Evolutionary conservation across 2,888 invertebrate genomes (phyloP).

Genomic region (Belgica antarctica): DNA sequence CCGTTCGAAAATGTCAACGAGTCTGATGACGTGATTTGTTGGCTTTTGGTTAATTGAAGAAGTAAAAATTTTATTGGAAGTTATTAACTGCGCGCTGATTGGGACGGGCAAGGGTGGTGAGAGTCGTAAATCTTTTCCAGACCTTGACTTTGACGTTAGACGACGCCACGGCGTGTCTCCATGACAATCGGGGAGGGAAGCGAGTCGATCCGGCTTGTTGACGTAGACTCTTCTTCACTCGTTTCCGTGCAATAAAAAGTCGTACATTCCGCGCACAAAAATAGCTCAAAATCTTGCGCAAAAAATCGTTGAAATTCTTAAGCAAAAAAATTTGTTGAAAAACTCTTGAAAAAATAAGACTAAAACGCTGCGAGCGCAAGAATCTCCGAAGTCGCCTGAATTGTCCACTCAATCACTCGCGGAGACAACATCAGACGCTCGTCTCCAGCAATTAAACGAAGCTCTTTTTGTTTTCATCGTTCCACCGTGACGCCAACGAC

Average conservation of each 20-base stretch:
- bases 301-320: too few species aligned
- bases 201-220: constrained; percentile 33
- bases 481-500: neutral
- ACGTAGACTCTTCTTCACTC: constrained; percentile 5
- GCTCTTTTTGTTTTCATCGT: neutral
- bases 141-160: neutral
- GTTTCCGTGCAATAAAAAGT: neutral
- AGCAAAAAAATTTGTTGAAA: neutral
- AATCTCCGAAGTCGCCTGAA: neutral
- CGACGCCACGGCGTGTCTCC: constrained; percentile 10
- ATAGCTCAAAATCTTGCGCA: neutral
- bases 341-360: neutral
- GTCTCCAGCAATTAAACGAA: constrained; percentile 17
- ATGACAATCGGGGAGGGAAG: constrained; percentile 31
- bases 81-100: too few species aligned
- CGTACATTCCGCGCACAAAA: neutral
- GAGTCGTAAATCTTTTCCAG: neutral
- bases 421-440: neutral
- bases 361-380: neutral
- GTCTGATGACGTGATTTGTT: constrained; percentile 27
- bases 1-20: constrained; percentile 26
- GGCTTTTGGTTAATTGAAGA: constrained; percentile 11
- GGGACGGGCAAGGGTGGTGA: neutral
- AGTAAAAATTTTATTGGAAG: constrained; percentile 11
- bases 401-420: neutral